Conservation (phyloP, 92 coral and sea anemone species). For the Epizoanthus scotinus region DNA sequence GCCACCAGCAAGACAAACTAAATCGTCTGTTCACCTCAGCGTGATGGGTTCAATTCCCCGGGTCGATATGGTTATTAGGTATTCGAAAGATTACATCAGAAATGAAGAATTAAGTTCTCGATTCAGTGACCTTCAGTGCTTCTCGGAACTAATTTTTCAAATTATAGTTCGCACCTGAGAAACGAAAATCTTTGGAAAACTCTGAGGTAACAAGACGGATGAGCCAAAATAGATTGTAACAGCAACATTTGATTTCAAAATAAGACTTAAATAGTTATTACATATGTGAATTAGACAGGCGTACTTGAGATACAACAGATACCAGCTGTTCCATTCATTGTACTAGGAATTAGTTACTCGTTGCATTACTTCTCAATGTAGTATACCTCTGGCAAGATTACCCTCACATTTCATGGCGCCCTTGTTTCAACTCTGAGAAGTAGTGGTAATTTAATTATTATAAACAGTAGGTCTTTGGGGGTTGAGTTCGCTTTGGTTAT, state of each 20-base stretch:
- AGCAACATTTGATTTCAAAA: too few relatives aligned
- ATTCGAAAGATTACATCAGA: conserved; percentile 56
- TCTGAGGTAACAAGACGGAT: neutral
- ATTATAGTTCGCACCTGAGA: neutral
- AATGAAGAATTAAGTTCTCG: conserved; percentile 47
- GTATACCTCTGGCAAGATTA: too few relatives aligned
- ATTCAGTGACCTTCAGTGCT: neutral
- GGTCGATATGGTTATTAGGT: conserved; percentile 12
- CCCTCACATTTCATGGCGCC: too few relatives aligned
- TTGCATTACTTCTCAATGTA: too few relatives aligned
- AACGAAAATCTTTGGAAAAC: too few relatives aligned
- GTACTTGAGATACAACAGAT: too few relatives aligned
- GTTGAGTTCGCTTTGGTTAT: neutral
- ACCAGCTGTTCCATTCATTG: too few relatives aligned
- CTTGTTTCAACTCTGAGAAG: neutral
- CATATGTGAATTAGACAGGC: too few relatives aligned
- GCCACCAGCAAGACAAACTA: neutral
- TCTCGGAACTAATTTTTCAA: neutral
- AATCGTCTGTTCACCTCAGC: conserved; percentile 1
- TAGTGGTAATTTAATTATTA: neutral
- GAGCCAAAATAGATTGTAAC: neutral
- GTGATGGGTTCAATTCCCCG: conserved; percentile 26
- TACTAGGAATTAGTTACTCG: too few relatives aligned
- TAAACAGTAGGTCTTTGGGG: neutral
- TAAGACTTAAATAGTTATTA: too few relatives aligned